Percentiles rank a stretch among this genome's conserved stretches.
These are phyloP conservation scores for Orycteropus afer DNA, from an alignment of 2,113 vertebrate species.

Conservation along the genomic window DNA sequence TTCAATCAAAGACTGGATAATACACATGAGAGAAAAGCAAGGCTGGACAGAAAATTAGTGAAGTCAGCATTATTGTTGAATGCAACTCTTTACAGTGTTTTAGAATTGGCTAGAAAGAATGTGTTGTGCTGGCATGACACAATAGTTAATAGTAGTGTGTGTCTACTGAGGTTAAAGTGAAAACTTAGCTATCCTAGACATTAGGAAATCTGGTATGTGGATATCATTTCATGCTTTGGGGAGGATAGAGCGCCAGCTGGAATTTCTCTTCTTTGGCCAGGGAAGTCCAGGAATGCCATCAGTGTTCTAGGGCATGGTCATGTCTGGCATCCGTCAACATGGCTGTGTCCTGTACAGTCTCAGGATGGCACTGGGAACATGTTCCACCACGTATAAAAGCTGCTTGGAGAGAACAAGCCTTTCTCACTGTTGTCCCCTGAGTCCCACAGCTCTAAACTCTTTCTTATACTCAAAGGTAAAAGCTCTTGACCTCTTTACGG, in stretches of 20 bases:
- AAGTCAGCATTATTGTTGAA: slow-evolving; percentile 70
- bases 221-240: slow-evolving; percentile 19
- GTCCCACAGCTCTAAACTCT: slow-evolving; percentile 39
- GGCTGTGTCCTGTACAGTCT: slow-evolving; percentile 1
- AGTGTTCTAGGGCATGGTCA: neutral
- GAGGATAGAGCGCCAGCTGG: neutral
- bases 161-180: slow-evolving; percentile 20
- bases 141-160: slow-evolving; percentile 25
- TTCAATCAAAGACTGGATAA: slow-evolving; percentile 68
- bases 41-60: slow-evolving; percentile 58
- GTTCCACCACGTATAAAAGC: neutral
- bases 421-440: neutral
- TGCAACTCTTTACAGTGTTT: neutral
- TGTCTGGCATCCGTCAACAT: neutral
- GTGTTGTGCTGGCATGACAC: neutral
- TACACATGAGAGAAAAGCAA: slow-evolving; percentile 67
- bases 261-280: slow-evolving; percentile 21
- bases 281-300: slow-evolving; percentile 26
- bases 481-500: slow-evolving; percentile 70
- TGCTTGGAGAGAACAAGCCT: slow-evolving; percentile 40
- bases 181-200: neutral
- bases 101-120: slow-evolving; percentile 52
- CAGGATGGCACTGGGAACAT: neutral
- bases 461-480: slow-evolving; percentile 48
- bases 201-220: neutral